Evolutionary conservation across 2,797 vertebrate genomes (phyloP), one percentile per base, ranked within the genome.

Genomic region (Gymnopithys bicolor): DNA sequence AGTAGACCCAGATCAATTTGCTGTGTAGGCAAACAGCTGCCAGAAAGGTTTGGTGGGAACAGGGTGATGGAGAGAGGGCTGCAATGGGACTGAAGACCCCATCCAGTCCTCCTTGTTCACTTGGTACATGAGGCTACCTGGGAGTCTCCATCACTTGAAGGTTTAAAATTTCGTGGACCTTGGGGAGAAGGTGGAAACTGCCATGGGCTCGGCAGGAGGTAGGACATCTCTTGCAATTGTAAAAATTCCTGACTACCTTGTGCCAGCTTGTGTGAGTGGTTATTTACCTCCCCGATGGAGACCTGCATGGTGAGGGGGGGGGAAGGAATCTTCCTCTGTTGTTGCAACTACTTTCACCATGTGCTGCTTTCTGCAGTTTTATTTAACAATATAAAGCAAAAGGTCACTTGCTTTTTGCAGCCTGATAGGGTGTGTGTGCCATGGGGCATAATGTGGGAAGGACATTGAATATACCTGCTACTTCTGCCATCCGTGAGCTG

Each of bases 341-440:
- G 0, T 84, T 75, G n/a, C 14, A 75, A 64, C 37, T 49, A 5
- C 35, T 39, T 87, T 76, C 6, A 25, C 27, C 35, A 35, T 0
- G 0, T 69, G 75, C 28, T 75, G 27, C 35, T 82, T 79, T 82
- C 49, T 80, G 56, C 52, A 67, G 32, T 7, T 75, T 94, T 70
- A 66, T 94, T 84, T 63, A 79, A 41, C 39, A 79, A 22, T 46
- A 43, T 71, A 78, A n/a, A 87, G 43, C 55, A 76, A 71, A 87
- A 87, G 51, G 63, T 46, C 11, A 2, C n/a, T 78, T 52, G 28
- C 27, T 89, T 4, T 11, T 59, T 70, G 30, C 52, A 86, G 21
- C n/a, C 60, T 84, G 56, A 30, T 1, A 2, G 18, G 5, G 9
- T 63, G 53, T 49, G 28, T 2, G 2, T 81, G 73, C 80, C 12